Evolutionary conservation across 2,888 invertebrate genomes (phyloP), one percentile per base, ranked within the genome.

Genomic region (Harpagoxenus sublaevis): DNA sequence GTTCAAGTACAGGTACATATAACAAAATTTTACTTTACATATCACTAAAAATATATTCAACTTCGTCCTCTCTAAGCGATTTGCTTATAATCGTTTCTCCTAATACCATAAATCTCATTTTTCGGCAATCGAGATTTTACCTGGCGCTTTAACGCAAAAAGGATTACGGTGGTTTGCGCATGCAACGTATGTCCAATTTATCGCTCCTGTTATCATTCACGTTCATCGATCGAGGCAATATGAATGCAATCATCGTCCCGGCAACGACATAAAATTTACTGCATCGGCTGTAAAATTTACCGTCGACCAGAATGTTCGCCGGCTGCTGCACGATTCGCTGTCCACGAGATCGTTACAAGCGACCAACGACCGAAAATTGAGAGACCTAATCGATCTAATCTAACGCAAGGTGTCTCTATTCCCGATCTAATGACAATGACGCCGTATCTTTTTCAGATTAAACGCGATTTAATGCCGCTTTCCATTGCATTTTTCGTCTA

Each of bases 331-430:
- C 70, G 23, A 51, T 84, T 77, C 83, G 66, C 82, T 88, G 89
- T 88, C 87, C 85, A 62, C 75, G 88, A 66, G 75, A 83, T 89
- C 83, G 89, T 89, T 89, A 87, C 82, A 65, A 73, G 51, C 84
- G 83, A 87, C 83, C 77, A 83, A 84, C 84, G 82, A 83, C 12
- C 48, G 42, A 60, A 48, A 60, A 48, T 71, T 39, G 31, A 42
- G 5, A n/a, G 28, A 48, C 31, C n/a, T 45, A 18, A 70, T 70
- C 42, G 18, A 60, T 55, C 31, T 31, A 23, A 70, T 57, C 53
- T 10, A 12, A 8, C 12, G 5, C 15, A 60, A 23, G 12, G 15
- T 15, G 9, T n/a, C 10, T 48, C 28, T 15, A 12, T 23, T 31
- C 4, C 4, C 28, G 15, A 48, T 31, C 31, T 15, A 10, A n/a